Conservation (phyloP, 2,797 vertebrate species). For the Nyctalus aviator region DNA sequence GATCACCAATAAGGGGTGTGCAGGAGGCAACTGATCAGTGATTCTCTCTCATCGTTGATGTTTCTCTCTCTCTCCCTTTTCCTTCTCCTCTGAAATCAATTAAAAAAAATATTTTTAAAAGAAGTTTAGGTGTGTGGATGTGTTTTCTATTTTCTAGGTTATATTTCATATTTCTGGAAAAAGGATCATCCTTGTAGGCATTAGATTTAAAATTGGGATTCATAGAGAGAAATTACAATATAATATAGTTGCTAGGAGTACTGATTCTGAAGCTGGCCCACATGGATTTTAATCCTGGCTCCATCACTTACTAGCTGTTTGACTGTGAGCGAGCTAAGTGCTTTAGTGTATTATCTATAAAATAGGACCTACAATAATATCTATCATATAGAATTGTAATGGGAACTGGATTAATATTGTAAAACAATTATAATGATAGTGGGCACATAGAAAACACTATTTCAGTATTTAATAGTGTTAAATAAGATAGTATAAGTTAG, state of each 20-base stretch:
- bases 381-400: not conserved
- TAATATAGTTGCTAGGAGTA: not conserved
- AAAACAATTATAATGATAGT: not conserved
- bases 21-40: too few relatives aligned
- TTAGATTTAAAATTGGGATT: constrained; percentile 53
- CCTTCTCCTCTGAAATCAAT: too few relatives aligned
- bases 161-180: constrained; percentile 41
- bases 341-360: not conserved
- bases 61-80: too few relatives aligned
- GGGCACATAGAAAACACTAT: not conserved
- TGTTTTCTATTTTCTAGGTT: not conserved
- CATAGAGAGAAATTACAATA: not conserved
- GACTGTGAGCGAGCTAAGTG: not conserved
- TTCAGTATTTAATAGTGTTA: constrained; percentile 46
- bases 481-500: not conserved
- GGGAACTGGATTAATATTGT: constrained; percentile 2
- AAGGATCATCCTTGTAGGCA: not conserved
- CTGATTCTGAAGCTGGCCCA: not conserved
- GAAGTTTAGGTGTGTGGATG: constrained; percentile 14
- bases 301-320: not conserved
- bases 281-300: not conserved
- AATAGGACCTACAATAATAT: not conserved
- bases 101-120: too few relatives aligned
- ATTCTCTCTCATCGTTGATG: too few relatives aligned
- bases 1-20: too few relatives aligned